Base-by-base conservation (phyloP, 2,797 vertebrate genomes). In the Notolepis coatsorum region DNA sequence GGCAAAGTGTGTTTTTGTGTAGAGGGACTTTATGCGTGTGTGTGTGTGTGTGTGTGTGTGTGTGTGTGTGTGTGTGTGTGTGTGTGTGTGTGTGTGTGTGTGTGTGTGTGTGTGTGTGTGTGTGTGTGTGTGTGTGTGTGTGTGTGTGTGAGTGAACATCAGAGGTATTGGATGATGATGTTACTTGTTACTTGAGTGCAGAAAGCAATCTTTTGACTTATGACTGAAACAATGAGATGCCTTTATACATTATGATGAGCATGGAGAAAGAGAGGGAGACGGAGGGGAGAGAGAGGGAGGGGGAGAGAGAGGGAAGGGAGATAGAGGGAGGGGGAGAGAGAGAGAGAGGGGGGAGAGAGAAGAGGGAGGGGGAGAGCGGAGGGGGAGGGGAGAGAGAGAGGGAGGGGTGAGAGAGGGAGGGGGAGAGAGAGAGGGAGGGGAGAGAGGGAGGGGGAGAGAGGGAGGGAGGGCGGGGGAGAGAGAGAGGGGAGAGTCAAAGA, bases 181-280 rank as follows among this genome's bases (percentile, higher is more conserved):
- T n/a, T n/a, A n/a, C n/a, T n/a, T n/a, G n/a, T n/a, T n/a, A n/a
- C n/a, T n/a, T n/a, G n/a, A n/a, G n/a, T n/a, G 18, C 37, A 9
- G 63, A 66, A 38, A 60, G 68, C 77, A 75, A 75, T 64, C 56
- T 62, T 65, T 73, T 80, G 73, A 73, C 47, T 65, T 75, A 71
- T 41, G 48, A 76, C 77, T 81, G 80, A 88, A 77, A 84, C 93
- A 92, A 88, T 92, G 80, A 81, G 35, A 18, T 64, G 56, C 90
- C 88, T 71, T 67, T 46, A 33, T 23, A 23, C 30, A 42, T 25
- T n/a, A 59, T 45, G 59, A 61, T 49, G 43, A 72, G 50, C 41
- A 69, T 50, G 73, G n/a, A 43, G 33, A 54, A 38, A 15, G 15
- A 41, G 27, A 28, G 49, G 61, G 18, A 38, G n/a, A n/a, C n/a